Evolutionary conservation across 2,888 invertebrate species (phyloP), one percentile per base, ranked within the genome.

Genomic region (Spicauda simplicius): DNA sequence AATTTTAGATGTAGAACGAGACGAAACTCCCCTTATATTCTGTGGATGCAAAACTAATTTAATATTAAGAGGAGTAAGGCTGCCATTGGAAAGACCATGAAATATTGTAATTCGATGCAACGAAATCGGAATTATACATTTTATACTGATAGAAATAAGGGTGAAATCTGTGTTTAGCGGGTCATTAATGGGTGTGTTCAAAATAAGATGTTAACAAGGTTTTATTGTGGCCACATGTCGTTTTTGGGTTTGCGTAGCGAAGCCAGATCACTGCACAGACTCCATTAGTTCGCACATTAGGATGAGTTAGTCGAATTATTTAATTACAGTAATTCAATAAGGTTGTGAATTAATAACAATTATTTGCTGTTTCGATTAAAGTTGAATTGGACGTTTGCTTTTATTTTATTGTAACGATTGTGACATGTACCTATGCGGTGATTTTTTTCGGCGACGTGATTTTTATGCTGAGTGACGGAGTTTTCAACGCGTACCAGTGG

Each of bases 261-360:
- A 91, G 93, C 91, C 93, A 93, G 91, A 91, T 86, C 90, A 74
- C 80, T 76, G 85, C 80, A 89, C 84, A 80, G 77, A 87, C 84
- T 90, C 90, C 91, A 93, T 93, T 93, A 91, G 92, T 93, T 90
- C 92, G 80, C 91, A 91, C 93, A 93, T 93, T 93, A 92, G 85
- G 72, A 76, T 79, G 87, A 89, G 90, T 93, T 92, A 92, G 91
- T 88, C 84, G 86, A 90, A 91, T 92, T 90, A 91, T 90, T 86
- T 86, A 92, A 93, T 93, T 93, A 91, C 87, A 88, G 91, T 93
- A 92, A 93, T 93, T 90, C 84, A 92, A 93, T 93, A 93, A 93
- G 85, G 81, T 80, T 73, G 83, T 85, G 90, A 80, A 91, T 91
- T 92, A 91, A 91, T 92, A 91, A 87, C 87, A 87, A 88, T 90